Percentiles rank a stretch among this genome's conserved stretches.
phyloP scores from a whole-genome alignment of 2,888 invertebrate species.

The Leptopilina syphax region DNA sequence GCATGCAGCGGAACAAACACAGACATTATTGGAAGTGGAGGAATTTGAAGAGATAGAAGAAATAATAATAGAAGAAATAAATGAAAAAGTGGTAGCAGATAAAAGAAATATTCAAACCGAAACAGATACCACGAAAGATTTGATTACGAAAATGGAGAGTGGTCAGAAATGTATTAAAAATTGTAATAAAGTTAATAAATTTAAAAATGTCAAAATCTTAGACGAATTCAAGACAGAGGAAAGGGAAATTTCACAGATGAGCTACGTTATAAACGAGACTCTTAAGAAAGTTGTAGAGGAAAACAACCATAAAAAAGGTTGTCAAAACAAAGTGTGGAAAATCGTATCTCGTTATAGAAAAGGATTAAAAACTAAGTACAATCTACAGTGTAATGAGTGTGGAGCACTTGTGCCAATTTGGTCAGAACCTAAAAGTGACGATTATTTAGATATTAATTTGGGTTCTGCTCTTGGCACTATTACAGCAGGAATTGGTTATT shows the following conservation, averaged over 20 bases:
- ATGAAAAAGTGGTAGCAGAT: no score
- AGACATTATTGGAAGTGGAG: no score
- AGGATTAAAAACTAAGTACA: no score
- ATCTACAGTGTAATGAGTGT: no score
- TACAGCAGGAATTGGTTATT: not conserved
- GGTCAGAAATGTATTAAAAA: no score
- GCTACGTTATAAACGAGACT: not conserved
- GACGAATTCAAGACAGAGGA: not conserved
- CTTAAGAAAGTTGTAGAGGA: not conserved
- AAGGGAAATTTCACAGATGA: not conserved
- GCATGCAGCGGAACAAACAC: no score
- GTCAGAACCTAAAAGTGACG: not conserved
- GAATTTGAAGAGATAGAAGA: not conserved
- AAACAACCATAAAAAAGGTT: not conserved
- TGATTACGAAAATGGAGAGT: no score
- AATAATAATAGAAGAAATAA: no score
- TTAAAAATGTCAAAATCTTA: not conserved
- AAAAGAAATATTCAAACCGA: no score
- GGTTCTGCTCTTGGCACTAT: not conserved
- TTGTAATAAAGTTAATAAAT: not conserved
- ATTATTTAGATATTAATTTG: not conserved
- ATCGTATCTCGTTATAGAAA: no score
- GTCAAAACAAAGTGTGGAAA: no score
- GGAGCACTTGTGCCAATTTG: not conserved
- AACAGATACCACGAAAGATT: no score